Percentiles rank a stretch among this genome's conserved stretches.
These are phyloP conservation scores for Entomyzon cyanotis DNA, from an alignment of 2,113 vertebrate genomes.

Conservation along the genomic window DNA sequence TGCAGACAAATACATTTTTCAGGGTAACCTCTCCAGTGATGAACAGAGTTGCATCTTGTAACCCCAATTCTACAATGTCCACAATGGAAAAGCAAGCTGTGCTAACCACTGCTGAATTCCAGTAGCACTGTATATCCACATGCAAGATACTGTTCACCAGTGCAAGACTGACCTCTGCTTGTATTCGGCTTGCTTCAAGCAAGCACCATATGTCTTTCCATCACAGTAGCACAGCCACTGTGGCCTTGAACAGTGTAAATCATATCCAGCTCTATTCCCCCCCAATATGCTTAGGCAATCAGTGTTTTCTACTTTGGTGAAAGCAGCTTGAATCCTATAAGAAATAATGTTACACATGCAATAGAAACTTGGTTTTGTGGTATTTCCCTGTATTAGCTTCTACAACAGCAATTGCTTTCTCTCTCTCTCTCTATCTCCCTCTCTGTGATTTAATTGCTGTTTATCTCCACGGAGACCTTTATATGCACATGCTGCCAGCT, in stretches of 20 bases:
- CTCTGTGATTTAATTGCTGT: conserved; percentile 35
- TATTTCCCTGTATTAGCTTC: not conserved
- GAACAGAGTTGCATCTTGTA: not conserved
- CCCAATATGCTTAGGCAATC: not conserved
- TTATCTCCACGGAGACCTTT: conserved; percentile 11
- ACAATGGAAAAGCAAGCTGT: not conserved
- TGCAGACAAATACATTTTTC: not conserved
- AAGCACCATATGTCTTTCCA: conserved; percentile 45
- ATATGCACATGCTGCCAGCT: conserved; percentile 22
- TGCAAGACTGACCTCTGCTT: conserved; percentile 67
- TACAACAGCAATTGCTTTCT: conserved; percentile 11
- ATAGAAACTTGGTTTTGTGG: not conserved
- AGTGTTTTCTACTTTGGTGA: not conserved
- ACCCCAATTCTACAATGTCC: not conserved
- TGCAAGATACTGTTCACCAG: conserved; percentile 24
- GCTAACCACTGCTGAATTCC: not conserved
- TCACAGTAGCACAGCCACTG: not conserved
- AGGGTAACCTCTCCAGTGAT: not conserved
- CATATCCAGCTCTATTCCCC: not conserved
- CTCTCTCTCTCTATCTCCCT: not conserved
- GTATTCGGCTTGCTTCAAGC: not conserved
- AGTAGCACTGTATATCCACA: not conserved
- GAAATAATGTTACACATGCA: not conserved
- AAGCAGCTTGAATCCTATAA: not conserved
- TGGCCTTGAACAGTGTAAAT: conserved; percentile 28